Conservation (phyloP, 2,113 vertebrate species). For the Grallaria varia region DNA sequence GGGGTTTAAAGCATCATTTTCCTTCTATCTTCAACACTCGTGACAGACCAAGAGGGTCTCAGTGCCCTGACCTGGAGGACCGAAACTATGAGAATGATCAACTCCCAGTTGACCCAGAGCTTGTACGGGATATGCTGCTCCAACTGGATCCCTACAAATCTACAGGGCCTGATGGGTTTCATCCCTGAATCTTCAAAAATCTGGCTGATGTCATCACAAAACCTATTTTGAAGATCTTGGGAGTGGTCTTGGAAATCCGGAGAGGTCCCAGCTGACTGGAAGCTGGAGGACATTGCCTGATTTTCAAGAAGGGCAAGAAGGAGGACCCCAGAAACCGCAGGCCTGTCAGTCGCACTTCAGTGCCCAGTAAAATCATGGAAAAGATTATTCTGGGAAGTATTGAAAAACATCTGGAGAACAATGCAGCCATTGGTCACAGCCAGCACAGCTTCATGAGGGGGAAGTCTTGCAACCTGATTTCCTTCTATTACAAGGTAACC, state of each 20-base stretch:
- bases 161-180: background rate
- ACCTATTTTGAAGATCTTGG: background rate
- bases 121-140: background rate
- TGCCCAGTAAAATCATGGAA: background rate
- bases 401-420: background rate
- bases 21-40: background rate
- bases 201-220: background rate
- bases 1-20: background rate
- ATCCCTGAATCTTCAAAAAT: background rate
- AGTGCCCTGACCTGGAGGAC: background rate
- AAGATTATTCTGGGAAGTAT: background rate
- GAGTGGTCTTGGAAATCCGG: background rate
- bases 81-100: background rate
- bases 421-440: background rate
- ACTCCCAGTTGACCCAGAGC: background rate
- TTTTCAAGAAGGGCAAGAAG: background rate
- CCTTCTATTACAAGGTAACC: background rate
- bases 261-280: background rate
- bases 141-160: background rate
- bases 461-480: background rate
- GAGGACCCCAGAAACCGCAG: too few relatives aligned
- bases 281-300: background rate
- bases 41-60: background rate
- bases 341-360: background rate
- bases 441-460: rapidly evolving